Evolutionary conservation across 2,113 vertebrate species (phyloP).

Genomic region (Gopherus evgoodei): DNA sequence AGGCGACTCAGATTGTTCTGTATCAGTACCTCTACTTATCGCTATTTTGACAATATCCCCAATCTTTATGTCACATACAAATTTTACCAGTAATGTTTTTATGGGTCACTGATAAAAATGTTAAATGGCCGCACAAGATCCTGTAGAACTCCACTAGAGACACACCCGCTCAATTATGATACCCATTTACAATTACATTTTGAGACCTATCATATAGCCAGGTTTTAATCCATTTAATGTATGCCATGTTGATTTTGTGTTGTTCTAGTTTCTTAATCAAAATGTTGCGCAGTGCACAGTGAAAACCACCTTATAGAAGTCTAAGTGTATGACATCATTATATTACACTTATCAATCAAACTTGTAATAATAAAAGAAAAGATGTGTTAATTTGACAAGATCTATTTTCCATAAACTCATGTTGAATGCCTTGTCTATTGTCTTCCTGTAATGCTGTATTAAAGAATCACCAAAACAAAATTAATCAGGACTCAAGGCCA

Average conservation of each 20-base stretch:
- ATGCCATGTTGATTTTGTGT: not conserved
- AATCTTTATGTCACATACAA: not conserved
- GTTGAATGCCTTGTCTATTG: not conserved
- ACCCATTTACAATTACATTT: not conserved
- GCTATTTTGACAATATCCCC: not conserved
- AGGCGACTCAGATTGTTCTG: not conserved
- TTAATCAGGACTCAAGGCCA: not conserved
- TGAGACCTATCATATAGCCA: not conserved
- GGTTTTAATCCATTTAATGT: not conserved
- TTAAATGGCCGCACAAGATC: not conserved
- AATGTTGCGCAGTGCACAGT: not conserved
- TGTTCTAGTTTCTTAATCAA: not conserved
- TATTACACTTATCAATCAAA: not conserved
- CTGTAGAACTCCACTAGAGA: not conserved
- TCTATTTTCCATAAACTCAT: not conserved
- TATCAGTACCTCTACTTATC: not conserved
- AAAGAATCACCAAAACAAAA: not conserved
- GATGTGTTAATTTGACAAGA: not conserved
- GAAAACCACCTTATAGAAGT: not conserved
- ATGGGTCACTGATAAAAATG: not conserved
- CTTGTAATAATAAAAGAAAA: not conserved
- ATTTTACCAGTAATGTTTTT: not conserved
- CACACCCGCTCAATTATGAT: not conserved
- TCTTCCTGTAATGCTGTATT: not conserved
- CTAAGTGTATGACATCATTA: not conserved